phyloP scores from a whole-genome alignment of 1,140 invertebrate genomes.

The Epicauta chinensis region DNA sequence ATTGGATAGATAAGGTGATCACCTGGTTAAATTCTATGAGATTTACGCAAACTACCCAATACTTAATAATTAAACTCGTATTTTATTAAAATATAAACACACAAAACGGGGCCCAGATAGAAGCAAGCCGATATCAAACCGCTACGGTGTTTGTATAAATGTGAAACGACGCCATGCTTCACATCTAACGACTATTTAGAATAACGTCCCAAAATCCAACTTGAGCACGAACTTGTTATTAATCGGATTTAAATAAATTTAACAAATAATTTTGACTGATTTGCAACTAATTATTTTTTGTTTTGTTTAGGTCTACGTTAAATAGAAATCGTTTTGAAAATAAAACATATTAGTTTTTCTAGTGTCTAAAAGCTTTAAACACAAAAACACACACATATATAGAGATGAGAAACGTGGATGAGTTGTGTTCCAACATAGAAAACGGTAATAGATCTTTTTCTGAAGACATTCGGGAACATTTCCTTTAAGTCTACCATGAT shows the following conservation, averaged over 20 bases:
- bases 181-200: slow-evolving; percentile 40
- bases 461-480: slow-evolving; percentile 27
- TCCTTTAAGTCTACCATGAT: slow-evolving; percentile 34
- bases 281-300: slow-evolving; percentile 2
- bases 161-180: slow-evolving; percentile 42
- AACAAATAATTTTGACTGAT: slow-evolving; percentile 30
- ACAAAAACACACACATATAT: background rate
- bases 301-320: too few relatives aligned
- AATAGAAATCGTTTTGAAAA: too few relatives aligned
- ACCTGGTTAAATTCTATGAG: too few relatives aligned
- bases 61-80: too few relatives aligned
- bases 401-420: too few relatives aligned
- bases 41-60: background rate
- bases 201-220: slow-evolving; percentile 37
- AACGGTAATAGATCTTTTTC: slow-evolving; percentile 32
- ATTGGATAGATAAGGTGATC: background rate
- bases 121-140: slow-evolving; percentile 32
- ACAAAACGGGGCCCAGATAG: slow-evolving; percentile 22
- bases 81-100: slow-evolving; percentile 29
- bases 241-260: slow-evolving; percentile 26
- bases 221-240: slow-evolving; percentile 42
- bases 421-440: slow-evolving; percentile 1
- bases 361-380: background rate
- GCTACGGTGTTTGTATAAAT: slow-evolving; percentile 42
- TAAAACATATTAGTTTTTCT: background rate